Conservation (phyloP, 1,140 invertebrate genomes). For the Teleogryllus occipitalis region DNA sequence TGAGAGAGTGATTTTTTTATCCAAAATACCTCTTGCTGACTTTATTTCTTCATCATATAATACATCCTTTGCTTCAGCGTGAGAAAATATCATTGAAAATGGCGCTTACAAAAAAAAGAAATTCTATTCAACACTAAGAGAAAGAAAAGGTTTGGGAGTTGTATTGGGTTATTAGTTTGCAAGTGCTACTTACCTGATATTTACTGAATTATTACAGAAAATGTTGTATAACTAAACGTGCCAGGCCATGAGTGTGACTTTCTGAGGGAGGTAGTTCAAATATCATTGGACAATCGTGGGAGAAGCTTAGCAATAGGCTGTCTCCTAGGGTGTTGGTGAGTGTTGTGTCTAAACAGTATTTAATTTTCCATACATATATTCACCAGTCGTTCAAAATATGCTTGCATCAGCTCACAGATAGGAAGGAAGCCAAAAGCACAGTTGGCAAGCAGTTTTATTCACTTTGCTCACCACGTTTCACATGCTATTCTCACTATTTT, state of each 20-base stretch:
- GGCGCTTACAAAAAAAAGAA: too few species aligned
- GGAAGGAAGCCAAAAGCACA: background rate
- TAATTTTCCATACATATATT: background rate
- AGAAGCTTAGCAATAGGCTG: background rate
- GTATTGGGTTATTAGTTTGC: slow-evolving; percentile 10
- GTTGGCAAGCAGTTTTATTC: background rate
- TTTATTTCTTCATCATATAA: too few species aligned
- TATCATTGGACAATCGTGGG: background rate
- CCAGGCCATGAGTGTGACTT: slow-evolving; percentile 34
- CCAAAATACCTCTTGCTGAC: too few species aligned
- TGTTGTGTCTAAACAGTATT: background rate
- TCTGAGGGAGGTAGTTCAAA: slow-evolving; percentile 28
- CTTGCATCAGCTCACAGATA: background rate
- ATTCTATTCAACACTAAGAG: too few species aligned
- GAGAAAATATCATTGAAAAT: too few species aligned
- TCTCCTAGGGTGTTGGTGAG: background rate
- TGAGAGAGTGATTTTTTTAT: too few species aligned
- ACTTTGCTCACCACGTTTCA: background rate
- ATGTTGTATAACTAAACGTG: slow-evolving; percentile 15
- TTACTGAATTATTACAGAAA: slow-evolving; percentile 15
- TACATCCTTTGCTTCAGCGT: too few species aligned
- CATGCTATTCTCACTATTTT: background rate
- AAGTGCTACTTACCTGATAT: background rate
- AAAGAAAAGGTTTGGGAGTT: too few species aligned
- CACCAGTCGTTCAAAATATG: background rate